Percentiles rank a stretch among this genome's conserved stretches.
phyloP scores from a whole-genome alignment of 1,140 invertebrate species.

The Telenomus remus region DNA sequence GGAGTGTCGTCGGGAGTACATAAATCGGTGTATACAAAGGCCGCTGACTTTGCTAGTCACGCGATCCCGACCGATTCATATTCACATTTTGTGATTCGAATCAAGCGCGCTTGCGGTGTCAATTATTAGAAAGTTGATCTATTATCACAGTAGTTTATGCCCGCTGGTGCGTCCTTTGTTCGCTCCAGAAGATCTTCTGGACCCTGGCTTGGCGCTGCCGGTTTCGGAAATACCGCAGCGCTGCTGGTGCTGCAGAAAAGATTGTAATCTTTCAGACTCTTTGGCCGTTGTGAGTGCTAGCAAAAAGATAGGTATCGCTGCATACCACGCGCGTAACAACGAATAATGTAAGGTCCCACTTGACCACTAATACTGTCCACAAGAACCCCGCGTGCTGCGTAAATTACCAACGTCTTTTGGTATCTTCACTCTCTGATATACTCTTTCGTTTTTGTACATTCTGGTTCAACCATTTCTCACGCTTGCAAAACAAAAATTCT shows the following conservation, averaged over 20 bases:
- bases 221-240: constrained; percentile 9
- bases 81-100: constrained; percentile 29
- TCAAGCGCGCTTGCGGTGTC: constrained; percentile 34
- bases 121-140: constrained; percentile 57
- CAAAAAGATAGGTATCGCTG: constrained; percentile 46
- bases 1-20: constrained; percentile 26
- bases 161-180: constrained; percentile 33
- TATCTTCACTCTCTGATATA: constrained; percentile 17
- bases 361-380: constrained; percentile 72
- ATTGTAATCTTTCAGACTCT: constrained; percentile 55
- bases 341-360: constrained; percentile 70
- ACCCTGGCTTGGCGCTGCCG: constrained; percentile 7
- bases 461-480: too few species aligned
- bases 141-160: constrained; percentile 58
- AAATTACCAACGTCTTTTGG: constrained; percentile 68
- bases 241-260: constrained; percentile 28
- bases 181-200: constrained; percentile 4
- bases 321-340: constrained; percentile 58
- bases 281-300: constrained; percentile 39
- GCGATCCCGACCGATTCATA: constrained; percentile 43
- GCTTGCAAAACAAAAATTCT: too few species aligned
- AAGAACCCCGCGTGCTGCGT: constrained; percentile 31
- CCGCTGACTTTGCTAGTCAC: constrained; percentile 13
- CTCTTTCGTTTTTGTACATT: too few species aligned
- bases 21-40: constrained; percentile 25